Base-by-base conservation (phyloP, 2,113 vertebrate genomes). In the Lathamus discolor region DNA sequence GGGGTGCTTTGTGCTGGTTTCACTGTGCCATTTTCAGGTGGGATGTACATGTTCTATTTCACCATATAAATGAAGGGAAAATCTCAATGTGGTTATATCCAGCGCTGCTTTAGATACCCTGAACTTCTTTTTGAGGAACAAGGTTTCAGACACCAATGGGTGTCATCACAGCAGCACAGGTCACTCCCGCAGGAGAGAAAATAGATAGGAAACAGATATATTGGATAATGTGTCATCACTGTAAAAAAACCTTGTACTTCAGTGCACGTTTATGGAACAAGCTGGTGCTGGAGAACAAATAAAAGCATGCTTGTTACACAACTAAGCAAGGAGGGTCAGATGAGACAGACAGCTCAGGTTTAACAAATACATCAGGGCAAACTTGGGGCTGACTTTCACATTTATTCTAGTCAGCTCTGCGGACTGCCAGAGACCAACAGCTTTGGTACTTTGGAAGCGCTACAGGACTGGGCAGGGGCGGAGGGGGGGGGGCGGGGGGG, bases 141-240 rank as follows among this genome's bases (percentile, higher is more conserved):
- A 80, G 17, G 72, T 52, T 75, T 82, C 69, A 76, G 43, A 48
- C 52, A 39, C 39, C 67, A 29, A 46, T 13, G n/a, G 23, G n/a
- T 20, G 20, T 44, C 35, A 51, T 19, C 19, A 33, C 3, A 2
- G 54, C 69, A 77, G 51, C 55, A 16, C 0, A 0, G 52, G n/a
- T 55, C 10, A 3, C 70, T 92, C 57, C 46, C 69, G 0, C 35
- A 5, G 6, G 55, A 85, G n/a, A 61, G 28, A 86, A 90, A 92
- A 77, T 4, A 80, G 54, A 37, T 59, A 52, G 1, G 19, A 92
- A 93, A 85, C 51, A 91, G 96, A 96, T 86, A 92, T 0, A 95
- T 97, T 98, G 98, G 98, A 98, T 98, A 98, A 98, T 98, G 97
- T 95, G 98, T 99, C 99, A 99, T 99, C 98, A 98, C 98, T 78